Evolutionary conservation across 2,113 vertebrate genomes (phyloP).

Genomic region (Alexandromys fortis): DNA sequence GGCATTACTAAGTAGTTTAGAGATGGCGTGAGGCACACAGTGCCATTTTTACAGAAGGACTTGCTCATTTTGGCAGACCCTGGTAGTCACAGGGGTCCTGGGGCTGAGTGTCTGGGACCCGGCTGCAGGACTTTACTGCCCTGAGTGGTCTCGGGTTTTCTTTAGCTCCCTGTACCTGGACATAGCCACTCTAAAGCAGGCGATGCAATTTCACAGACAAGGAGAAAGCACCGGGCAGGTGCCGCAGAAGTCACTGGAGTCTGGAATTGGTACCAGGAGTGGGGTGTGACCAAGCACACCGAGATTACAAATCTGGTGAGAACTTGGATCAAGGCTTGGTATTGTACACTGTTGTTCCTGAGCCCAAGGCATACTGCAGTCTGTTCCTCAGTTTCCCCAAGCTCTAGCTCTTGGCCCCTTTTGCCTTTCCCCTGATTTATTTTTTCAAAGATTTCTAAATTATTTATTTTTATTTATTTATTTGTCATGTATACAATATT

Average conservation of each 20-base stretch:
- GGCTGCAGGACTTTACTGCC: neutral
- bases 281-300: neutral
- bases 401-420: neutral
- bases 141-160: neutral
- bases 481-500: too few relatives aligned
- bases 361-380: neutral
- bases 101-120: neutral
- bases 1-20: neutral
- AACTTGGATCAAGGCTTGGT: neutral
- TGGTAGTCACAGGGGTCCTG: neutral
- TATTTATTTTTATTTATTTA: neutral
- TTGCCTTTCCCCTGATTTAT: neutral
- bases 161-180: neutral
- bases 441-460: neutral
- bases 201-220: neutral
- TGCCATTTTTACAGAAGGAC: neutral
- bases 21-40: neutral
- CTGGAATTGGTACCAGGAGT: neutral
- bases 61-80: neutral
- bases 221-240: neutral
- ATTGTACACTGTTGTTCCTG: neutral
- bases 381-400: too few relatives aligned
- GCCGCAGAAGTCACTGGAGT: neutral
- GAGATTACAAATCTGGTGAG: neutral
- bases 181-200: neutral